phyloP scores from a whole-genome alignment of 1,140 invertebrate genomes.

The Euura lappo region DNA sequence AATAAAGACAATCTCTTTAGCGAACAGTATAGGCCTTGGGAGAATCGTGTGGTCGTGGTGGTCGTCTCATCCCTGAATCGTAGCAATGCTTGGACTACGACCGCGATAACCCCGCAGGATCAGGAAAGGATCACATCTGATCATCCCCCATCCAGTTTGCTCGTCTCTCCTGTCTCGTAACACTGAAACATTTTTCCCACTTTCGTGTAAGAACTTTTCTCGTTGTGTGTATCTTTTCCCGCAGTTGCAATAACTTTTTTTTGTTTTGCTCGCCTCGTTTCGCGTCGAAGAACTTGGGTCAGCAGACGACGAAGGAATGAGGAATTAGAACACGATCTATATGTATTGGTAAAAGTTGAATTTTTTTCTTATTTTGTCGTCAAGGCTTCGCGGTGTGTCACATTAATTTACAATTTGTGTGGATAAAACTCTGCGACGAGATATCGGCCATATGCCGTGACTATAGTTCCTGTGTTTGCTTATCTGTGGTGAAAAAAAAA shows the following conservation, averaged over 20 bases:
- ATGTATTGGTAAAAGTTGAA: not conserved
- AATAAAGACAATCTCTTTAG: too few relatives aligned
- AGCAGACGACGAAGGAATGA: not conserved
- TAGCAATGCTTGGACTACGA: not conserved
- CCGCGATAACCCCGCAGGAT: slow-evolving; percentile 2
- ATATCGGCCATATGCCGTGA: slow-evolving; percentile 38
- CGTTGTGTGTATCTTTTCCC: not conserved
- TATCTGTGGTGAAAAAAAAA: not conserved
- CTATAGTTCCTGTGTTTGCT: not conserved
- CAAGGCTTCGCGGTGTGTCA: slow-evolving; percentile 26
- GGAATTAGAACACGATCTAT: not conserved
- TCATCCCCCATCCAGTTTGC: not conserved
- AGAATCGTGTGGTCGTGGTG: not conserved
- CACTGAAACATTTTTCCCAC: not conserved
- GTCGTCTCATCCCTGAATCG: not conserved
- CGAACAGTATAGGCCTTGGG: too few relatives aligned
- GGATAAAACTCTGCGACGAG: slow-evolving; percentile 27
- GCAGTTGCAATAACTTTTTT: slow-evolving; percentile 1
- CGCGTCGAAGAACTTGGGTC: not conserved
- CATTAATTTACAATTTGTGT: slow-evolving; percentile 51
- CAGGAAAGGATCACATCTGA: slow-evolving; percentile 3
- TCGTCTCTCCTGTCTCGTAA: not conserved
- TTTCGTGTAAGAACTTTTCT: not conserved
- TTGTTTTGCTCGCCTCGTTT: not conserved
- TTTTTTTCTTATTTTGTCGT: not conserved